These are phyloP conservation scores for Engraulis encrasicolus DNA, from an alignment of 2,113 vertebrate genomes.

Conservation along the genomic window DNA sequence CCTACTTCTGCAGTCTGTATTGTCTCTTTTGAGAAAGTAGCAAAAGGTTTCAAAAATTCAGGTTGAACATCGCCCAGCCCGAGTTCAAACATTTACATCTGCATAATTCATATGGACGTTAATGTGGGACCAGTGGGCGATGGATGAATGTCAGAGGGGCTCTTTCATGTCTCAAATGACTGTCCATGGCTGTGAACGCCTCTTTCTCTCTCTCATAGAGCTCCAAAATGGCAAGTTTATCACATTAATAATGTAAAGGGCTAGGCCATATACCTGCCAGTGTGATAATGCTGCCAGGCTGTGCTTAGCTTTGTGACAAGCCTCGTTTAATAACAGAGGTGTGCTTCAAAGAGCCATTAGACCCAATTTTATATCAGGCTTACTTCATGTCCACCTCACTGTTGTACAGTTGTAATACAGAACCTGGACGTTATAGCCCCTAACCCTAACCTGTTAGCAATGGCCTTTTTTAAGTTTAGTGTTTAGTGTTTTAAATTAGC, in stretches of 20 bases:
- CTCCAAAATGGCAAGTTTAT: not conserved
- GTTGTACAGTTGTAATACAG: not conserved
- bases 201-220: not conserved
- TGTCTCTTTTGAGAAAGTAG: too few relatives aligned
- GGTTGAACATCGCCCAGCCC: too few relatives aligned
- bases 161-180: not conserved
- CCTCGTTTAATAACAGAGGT: not conserved
- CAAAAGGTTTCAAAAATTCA: too few relatives aligned
- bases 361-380: not conserved
- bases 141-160: not conserved
- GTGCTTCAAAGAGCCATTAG: not conserved
- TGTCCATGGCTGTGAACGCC: too few relatives aligned
- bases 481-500: too few relatives aligned
- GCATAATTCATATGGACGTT: not conserved
- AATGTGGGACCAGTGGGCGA: not conserved
- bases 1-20: too few relatives aligned
- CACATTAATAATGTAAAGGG: not conserved
- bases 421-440: not conserved
- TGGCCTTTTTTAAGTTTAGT: too few relatives aligned
- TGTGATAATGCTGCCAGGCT: not conserved
- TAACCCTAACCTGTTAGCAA: too few relatives aligned
- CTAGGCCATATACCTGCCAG: not conserved
- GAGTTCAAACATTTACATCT: not conserved
- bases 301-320: not conserved
- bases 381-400: not conserved